Conservation (phyloP, 2,888 invertebrate genomes). For the Cantharis lateralis region DNA sequence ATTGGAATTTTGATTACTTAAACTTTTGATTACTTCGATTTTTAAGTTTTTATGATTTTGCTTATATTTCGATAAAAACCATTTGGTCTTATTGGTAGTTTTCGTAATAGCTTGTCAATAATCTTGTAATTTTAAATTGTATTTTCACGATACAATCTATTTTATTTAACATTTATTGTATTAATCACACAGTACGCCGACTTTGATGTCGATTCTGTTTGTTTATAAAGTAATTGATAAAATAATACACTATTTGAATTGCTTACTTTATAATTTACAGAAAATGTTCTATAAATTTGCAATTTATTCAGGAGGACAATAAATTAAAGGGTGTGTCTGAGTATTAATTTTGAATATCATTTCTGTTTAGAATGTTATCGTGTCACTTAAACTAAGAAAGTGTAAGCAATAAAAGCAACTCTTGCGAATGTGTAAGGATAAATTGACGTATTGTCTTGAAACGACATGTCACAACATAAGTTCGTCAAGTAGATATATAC, state of each 20-base stretch:
- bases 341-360: background rate
- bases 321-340: background rate
- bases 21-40: too few species aligned
- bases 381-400: background rate
- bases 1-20: too few species aligned
- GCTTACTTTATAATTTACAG: background rate
- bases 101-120: background rate
- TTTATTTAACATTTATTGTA: background rate
- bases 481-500: conserved; percentile 23
- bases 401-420: background rate
- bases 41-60: background rate
- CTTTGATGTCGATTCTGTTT: background rate
- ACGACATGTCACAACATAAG: conserved; percentile 26
- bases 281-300: background rate
- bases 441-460: conserved; percentile 20
- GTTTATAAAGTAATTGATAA: background rate
- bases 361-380: background rate
- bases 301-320: background rate
- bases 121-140: background rate
- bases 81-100: background rate
- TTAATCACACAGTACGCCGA: background rate
- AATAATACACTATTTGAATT: background rate
- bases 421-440: background rate
- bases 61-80: background rate
- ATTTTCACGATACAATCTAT: background rate